Percentiles rank a stretch among this genome's conserved stretches.
Evolutionary conservation across 1,140 invertebrate species (phyloP).

Genomic region (Lasaia peninsularis): DNA sequence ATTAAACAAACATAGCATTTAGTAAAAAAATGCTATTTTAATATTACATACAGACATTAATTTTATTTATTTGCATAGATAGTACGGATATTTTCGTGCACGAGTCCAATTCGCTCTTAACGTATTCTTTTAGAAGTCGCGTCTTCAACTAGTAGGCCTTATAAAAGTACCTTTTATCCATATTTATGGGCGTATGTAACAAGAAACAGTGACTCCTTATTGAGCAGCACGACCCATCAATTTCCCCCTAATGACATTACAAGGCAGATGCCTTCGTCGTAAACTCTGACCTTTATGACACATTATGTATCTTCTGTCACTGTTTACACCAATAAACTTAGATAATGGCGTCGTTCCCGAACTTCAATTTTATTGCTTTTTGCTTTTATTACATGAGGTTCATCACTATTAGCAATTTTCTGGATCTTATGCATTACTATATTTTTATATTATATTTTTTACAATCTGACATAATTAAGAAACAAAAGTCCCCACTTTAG

Average conservation of each 20-base stretch:
- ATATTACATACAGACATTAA: too few species aligned
- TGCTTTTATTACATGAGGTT: background rate
- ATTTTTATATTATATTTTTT: too few species aligned
- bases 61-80: too few species aligned
- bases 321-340: slow-evolving; percentile 7
- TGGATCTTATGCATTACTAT: background rate
- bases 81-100: too few species aligned
- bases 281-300: slow-evolving; percentile 13
- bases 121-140: too few species aligned
- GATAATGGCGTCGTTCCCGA: slow-evolving; percentile 1
- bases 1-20: too few species aligned
- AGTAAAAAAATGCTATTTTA: too few species aligned
- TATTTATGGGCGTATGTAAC: background rate
- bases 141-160: too few species aligned
- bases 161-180: too few species aligned
- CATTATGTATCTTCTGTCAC: slow-evolving; percentile 13
- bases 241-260: slow-evolving; percentile 16
- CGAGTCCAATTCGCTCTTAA: too few species aligned
- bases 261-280: slow-evolving; percentile 8
- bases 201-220: slow-evolving; percentile 17
- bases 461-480: too few species aligned
- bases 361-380: slow-evolving; percentile 1
- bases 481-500: too few species aligned
- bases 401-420: background rate
- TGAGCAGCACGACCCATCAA: slow-evolving; percentile 19